Evolutionary conservation across 2,113 vertebrate species (phyloP), one percentile per base, ranked within the genome.

Genomic region (Corythoichthys haematopterus): DNA sequence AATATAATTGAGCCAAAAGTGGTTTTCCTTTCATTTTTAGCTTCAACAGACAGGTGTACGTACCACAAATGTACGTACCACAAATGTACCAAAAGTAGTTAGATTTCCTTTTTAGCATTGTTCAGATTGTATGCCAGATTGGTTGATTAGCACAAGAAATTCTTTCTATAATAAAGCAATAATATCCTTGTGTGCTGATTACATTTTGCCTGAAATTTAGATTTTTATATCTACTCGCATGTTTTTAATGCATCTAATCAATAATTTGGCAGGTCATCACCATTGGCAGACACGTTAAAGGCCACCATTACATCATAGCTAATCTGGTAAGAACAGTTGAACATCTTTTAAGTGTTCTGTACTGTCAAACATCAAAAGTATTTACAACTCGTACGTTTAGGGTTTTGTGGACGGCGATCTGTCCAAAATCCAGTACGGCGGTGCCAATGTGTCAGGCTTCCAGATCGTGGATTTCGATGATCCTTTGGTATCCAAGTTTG

Each of bases 401-500:
- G 97, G 97, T 62, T 99, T 99, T 86, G 93, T 96, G 59, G 97
- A 99, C 73, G 96, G 96, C 71, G 97, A 99, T 80, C 83, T 99
- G 59, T 92, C 96, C 71, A 99, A 99, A 90, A 98, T 99, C 87
- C 97, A 99, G 78, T 99, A 99, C 74, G 97, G 97, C 63, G 97
- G 97, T 52, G 97, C 97, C 58, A 99, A 99, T 1, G 97, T 99
- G 58, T 99, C 97, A 47, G 97, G 97, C 78, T 99, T 99, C 90
- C 97, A 99, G 87, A 99, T 99, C 33, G 97, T 99, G 51, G 97
- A 99, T 81, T 99, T 98, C 60, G 97, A 99, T 38, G 95, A 99
- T 80, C 94, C 97, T 33, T 66, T 96, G 77, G 97, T 98, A 55
- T 93, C 96, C 73, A 98, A 98, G 84, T 99, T 99, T 85, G 95